Conservation (phyloP, 1,140 invertebrate species). For the Drosophila sturtevanti region DNA sequence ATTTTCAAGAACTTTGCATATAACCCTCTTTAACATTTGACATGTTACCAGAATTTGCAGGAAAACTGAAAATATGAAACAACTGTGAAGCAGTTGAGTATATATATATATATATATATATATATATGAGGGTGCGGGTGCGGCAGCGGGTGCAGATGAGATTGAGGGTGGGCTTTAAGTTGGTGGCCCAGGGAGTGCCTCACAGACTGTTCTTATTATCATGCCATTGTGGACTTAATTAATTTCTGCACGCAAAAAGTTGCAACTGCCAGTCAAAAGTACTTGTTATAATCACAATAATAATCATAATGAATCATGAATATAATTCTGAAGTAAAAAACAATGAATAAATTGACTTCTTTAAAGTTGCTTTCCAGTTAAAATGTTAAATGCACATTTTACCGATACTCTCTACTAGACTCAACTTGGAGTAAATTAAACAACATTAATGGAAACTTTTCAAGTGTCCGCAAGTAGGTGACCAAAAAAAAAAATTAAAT, state of each 20-base stretch:
- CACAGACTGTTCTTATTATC: constrained; percentile 14
- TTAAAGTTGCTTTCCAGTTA: constrained; percentile 9
- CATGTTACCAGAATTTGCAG: constrained; percentile 49
- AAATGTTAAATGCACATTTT: constrained; percentile 7
- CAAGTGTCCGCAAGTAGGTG: constrained; percentile 13
- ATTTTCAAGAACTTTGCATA: background rate
- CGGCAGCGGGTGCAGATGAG: background rate
- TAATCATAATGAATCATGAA: constrained; percentile 70
- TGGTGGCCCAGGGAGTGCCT: background rate
- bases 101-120: background rate
- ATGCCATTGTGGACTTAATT: constrained; percentile 64
- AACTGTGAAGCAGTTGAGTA: background rate
- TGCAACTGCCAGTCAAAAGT: constrained; percentile 66
- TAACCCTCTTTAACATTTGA: constrained; percentile 38
- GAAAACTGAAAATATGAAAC: background rate
- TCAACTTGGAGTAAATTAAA: background rate
- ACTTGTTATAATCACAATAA: constrained; percentile 67
- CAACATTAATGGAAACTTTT: background rate
- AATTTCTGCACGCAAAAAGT: constrained; percentile 74
- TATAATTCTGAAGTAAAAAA: constrained; percentile 26
- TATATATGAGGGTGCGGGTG: background rate
- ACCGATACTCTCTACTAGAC: background rate
- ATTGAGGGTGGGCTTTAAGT: background rate
- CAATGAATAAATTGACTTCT: constrained; percentile 62
- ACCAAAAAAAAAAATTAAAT: constrained; percentile 18